Evolutionary conservation across 1,140 invertebrate genomes (phyloP), one percentile per base, ranked within the genome.

Genomic region (Apis florea): DNA sequence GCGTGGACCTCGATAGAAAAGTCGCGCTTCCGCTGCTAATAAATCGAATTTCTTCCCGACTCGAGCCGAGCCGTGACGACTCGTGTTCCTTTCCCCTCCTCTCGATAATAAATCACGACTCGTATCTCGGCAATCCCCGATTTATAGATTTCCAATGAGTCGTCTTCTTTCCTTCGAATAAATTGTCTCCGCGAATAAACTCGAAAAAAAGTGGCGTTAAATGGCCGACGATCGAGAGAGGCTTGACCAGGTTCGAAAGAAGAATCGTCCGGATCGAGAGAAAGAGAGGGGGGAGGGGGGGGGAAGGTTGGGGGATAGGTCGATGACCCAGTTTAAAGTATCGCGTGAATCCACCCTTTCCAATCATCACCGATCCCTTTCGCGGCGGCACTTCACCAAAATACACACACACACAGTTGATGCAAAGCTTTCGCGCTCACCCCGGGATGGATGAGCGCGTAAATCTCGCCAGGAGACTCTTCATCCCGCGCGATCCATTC

Each of bases 391-490:
- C 47, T 82, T 69, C 63, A 49, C 78, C 70, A 19, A 81, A 81
- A 74, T 75, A 78, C 70, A n/a, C n/a, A n/a, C n/a, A n/a, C n/a
- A n/a, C n/a, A 71, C 53, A 31, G 73, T 54, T 79, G 83, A 85
- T 81, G 85, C 78, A 71, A 89, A 89, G 81, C 87, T 85, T 87
- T 87, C 85, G 78, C 66, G 58, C 19, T 47, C 69, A 51, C 17
- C 21, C 72, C 21, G 54, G 51, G 19, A 5, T 68, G 58, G 61
- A 79, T 67, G n/a, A n/a, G 83, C 76, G 88, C 88, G 79, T 89
- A 85, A 89, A 89, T 89, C 85, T 89, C 73, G 51, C 59, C 56
- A 47, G 54, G 80, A 88, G 87, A 88, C 79, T 77, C 74, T 82
- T 77, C 80, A 61, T 77, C 73, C 26, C 79, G 31, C 31, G 31